These are phyloP conservation scores for Magallana gigas DNA, from an alignment of 1,140 invertebrate species.

Conservation along the genomic window DNA sequence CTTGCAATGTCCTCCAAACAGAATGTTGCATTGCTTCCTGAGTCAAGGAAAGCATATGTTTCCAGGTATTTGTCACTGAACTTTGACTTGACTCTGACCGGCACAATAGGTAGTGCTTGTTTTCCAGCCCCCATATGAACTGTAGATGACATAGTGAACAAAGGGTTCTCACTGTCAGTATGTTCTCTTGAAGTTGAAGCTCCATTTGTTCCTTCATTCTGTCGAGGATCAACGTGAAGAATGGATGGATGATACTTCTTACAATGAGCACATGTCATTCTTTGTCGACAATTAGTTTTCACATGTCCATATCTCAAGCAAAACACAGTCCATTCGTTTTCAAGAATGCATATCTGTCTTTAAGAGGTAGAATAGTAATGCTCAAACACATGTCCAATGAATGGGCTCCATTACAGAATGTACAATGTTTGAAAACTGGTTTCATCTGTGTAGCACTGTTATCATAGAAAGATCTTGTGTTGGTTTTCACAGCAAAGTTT, in stretches of 20 bases:
- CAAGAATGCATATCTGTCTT: conserved; percentile 39
- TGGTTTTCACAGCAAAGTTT: background rate
- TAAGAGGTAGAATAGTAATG: background rate
- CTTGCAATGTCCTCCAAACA: conserved; percentile 29
- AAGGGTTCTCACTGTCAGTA: too few relatives aligned
- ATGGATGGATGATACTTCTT: conserved; percentile 40
- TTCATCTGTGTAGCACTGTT: background rate
- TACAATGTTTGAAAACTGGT: background rate
- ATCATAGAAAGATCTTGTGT: background rate
- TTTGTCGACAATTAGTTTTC: conserved; percentile 31
- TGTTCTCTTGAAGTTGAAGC: background rate
- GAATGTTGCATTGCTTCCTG: conserved; percentile 51
- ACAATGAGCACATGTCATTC: conserved; percentile 12
- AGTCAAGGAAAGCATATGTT: conserved; percentile 49
- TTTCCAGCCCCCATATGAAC: conserved; percentile 30
- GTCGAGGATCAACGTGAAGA: conserved; percentile 35
- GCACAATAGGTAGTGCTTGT: conserved; percentile 44
- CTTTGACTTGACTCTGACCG: conserved; percentile 37
- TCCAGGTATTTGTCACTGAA: conserved; percentile 44
- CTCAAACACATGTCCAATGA: background rate
- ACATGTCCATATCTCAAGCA: conserved; percentile 42
- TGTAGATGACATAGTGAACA: background rate
- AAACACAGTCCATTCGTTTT: conserved; percentile 43
- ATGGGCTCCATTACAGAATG: conserved; percentile 21
- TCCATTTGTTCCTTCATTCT: background rate